These are phyloP conservation scores for Pelecanus crispus DNA, from an alignment of 2,113 vertebrate species.

Conservation along the genomic window DNA sequence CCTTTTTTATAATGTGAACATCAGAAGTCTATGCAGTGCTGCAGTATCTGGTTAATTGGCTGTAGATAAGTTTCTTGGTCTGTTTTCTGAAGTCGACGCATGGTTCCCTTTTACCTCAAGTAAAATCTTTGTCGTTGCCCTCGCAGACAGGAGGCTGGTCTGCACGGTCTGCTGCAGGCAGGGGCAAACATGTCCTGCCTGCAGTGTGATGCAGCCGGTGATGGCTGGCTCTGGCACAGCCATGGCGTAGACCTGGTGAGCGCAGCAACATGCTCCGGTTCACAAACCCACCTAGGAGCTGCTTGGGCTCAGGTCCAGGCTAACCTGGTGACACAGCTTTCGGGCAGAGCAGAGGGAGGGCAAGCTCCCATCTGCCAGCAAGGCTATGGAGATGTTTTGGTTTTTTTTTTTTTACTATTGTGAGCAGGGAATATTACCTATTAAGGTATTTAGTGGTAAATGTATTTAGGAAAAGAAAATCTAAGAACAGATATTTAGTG, in stretches of 20 bases:
- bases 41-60: neutral
- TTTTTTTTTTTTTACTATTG: neutral
- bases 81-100: neutral
- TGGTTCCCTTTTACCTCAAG: neutral
- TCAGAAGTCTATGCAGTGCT: neutral
- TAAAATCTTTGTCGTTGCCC: neutral
- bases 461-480: neutral
- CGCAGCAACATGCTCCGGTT: neutral
- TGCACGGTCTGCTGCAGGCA: fast-evolving
- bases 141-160: neutral
- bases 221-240: neutral
- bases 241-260: fast-evolving
- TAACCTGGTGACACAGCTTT: neutral
- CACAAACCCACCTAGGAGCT: neutral
- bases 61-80: neutral
- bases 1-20: constrained; percentile 23
- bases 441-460: neutral
- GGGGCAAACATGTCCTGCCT: neutral
- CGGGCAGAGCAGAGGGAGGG: neutral
- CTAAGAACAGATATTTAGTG: neutral
- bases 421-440: neutral
- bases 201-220: neutral
- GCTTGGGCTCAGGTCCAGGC: neutral
- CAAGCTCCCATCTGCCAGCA: neutral
- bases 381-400: neutral